Evolutionary conservation across 2,888 invertebrate genomes (phyloP), one percentile per base, ranked within the genome.

Genomic region (Candidula unifasciata): DNA sequence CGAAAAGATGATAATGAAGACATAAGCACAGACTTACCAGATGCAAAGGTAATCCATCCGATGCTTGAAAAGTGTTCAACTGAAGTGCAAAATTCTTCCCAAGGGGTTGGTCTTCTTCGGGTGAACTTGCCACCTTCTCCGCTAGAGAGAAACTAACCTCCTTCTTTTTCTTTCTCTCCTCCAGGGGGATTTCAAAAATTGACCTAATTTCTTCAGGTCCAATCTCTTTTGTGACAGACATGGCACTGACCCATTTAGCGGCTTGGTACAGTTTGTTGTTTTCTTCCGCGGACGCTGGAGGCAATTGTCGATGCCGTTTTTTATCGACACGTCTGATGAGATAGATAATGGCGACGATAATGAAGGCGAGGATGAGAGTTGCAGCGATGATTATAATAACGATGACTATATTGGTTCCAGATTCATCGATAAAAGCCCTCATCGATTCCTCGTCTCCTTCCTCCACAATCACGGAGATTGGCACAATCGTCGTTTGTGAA

Each of bases 61-160:
- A 37, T n/a, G 60, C 21, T n/a, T 60, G 30, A 68, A 84, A 84
- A 21, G 83, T 80, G 80, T 69, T 74, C 21, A 89, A 89, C 21
- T 89, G 88, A 33, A 90, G 87, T 0, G 89, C 89, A 13, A 60
- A 60, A 13, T 6, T 16, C 66, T 74, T 82, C 16, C 89, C 90
- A 13, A 89, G 88, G 30, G 90, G 87, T 0, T 89, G 89, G 18
- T 89, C 90, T 44, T 88, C 89, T 66, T 91, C 90, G 10, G 87
- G 86, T 30, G 88, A 87, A 68, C 35, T 80, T 8, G 60, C 80
- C 8, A 71, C 57, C 24, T 82, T 83, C n/a, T 90, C 90, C 73
- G 89, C 90, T 54, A 91, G 83, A 5, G 91, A 91, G 85, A 91
- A 91, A 83, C 91, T 91, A 64, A 91, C 91, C 87, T 91, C 91